Conservation (phyloP, 2,113 vertebrate species). For the Mobula hypostoma region DNA sequence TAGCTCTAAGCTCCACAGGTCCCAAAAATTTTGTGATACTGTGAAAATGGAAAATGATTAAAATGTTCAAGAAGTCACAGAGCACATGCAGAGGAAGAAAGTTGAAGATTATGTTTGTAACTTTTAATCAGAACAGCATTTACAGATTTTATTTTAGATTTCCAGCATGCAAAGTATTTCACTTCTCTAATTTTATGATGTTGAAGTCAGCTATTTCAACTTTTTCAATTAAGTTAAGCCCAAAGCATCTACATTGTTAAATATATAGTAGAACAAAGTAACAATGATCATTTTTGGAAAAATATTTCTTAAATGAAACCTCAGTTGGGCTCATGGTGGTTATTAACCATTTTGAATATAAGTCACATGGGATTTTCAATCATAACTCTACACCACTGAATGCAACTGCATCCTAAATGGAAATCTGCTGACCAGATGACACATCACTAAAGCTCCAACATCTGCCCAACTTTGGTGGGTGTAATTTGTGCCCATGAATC, state of each 20-base stretch:
- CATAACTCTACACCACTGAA: background rate
- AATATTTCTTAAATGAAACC: background rate
- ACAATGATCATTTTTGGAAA: background rate
- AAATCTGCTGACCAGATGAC: conserved; percentile 15
- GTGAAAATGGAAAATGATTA: too few species aligned
- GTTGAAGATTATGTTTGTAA: too few species aligned
- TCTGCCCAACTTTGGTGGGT: background rate
- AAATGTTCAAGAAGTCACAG: too few species aligned
- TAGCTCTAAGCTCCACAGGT: background rate
- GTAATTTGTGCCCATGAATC: background rate
- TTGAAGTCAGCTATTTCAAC: background rate
- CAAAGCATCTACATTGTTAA: background rate
- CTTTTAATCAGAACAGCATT: too few species aligned
- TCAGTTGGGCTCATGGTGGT: background rate
- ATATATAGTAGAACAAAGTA: background rate
- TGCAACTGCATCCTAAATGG: background rate
- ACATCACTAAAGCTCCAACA: background rate
- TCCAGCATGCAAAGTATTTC: too few species aligned
- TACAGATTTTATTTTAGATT: too few species aligned
- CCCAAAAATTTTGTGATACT: background rate
- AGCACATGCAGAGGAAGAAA: too few species aligned
- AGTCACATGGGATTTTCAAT: background rate
- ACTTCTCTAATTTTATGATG: background rate
- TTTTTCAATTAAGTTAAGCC: background rate
- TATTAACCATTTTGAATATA: background rate